Percentiles rank a stretch among this genome's conserved stretches.
Evolutionary conservation across 2,113 vertebrate species (phyloP).

Genomic region (Naja naja): DNA sequence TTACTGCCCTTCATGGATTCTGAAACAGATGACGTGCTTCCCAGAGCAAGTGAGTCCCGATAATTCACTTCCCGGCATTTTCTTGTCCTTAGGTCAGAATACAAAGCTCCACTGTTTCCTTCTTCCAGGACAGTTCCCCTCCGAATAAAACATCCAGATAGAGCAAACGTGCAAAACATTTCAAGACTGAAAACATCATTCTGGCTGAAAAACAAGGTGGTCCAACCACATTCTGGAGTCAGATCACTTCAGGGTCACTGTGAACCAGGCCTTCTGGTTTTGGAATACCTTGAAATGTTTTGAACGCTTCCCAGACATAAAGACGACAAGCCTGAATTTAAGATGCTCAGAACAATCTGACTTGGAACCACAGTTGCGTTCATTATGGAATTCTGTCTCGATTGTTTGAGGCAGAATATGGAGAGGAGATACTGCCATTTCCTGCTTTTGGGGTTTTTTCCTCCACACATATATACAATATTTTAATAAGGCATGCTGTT

Average conservation of each 20-base stretch:
- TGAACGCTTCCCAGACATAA: background rate
- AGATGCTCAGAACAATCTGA: background rate
- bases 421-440: background rate
- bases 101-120: too few species aligned
- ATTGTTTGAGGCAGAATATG: background rate
- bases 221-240: background rate
- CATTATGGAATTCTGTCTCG: background rate
- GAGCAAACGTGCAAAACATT: background rate
- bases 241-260: background rate
- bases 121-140: background rate
- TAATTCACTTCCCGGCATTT: rapidly evolving
- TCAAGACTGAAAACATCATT: background rate
- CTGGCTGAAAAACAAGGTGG: too few species aligned
- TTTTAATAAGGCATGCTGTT: background rate
- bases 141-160: background rate
- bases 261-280: background rate
- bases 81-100: background rate
- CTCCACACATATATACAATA: background rate
- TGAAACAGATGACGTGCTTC: slow-evolving; percentile 78
- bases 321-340: background rate
- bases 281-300: background rate
- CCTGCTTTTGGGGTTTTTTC: background rate
- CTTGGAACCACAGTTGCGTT: background rate
- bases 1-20: slow-evolving; percentile 82
- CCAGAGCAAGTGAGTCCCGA: slow-evolving; percentile 71